These are phyloP conservation scores for Ectropis grisescens DNA, from an alignment of 1,140 invertebrate species.

Conservation along the genomic window DNA sequence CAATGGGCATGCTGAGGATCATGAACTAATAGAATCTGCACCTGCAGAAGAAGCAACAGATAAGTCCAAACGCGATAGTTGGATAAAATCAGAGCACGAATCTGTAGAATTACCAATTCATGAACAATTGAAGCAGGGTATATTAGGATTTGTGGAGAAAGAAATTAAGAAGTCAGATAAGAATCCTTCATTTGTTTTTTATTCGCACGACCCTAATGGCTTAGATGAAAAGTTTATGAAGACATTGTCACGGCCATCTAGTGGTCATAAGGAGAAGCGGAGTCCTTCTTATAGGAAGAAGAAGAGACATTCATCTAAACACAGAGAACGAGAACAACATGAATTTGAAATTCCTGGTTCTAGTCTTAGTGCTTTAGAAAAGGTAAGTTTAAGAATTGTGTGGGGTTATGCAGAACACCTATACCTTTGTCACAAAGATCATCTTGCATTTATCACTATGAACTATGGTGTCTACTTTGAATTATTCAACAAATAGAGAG, in stretches of 20 bases:
- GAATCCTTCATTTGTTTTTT: slow-evolving; percentile 62
- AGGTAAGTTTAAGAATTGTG: slow-evolving; percentile 29
- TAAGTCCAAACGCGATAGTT: slow-evolving; percentile 36
- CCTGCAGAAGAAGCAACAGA: slow-evolving; percentile 14
- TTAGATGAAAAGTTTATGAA: slow-evolving; percentile 62
- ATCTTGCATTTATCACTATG: no score
- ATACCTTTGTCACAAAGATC: no score
- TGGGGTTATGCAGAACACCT: no score
- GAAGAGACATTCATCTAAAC: slow-evolving; percentile 62
- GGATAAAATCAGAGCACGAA: slow-evolving; percentile 64
- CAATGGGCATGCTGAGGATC: slow-evolving; percentile 36
- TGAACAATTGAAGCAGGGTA: slow-evolving; percentile 72
- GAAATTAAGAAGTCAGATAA: slow-evolving; percentile 71
- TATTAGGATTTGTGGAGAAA: slow-evolving; percentile 71
- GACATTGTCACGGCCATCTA: slow-evolving; percentile 50
- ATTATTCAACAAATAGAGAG: no score
- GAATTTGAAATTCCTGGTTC: slow-evolving; percentile 67
- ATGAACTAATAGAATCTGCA: slow-evolving; percentile 16
- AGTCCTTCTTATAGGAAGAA: slow-evolving; percentile 66
- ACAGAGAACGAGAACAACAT: slow-evolving; percentile 56
- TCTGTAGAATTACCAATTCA: slow-evolving; percentile 69
- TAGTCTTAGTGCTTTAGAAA: slow-evolving; percentile 66
- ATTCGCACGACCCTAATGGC: slow-evolving; percentile 62
- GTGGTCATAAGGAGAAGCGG: slow-evolving; percentile 59
- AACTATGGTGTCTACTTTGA: no score